A percentile compares a stretch with the other conserved stretches of the same genome.
Evolutionary conservation across 2,888 invertebrate genomes (phyloP).

Genomic region (Alloplasta piceator): DNA sequence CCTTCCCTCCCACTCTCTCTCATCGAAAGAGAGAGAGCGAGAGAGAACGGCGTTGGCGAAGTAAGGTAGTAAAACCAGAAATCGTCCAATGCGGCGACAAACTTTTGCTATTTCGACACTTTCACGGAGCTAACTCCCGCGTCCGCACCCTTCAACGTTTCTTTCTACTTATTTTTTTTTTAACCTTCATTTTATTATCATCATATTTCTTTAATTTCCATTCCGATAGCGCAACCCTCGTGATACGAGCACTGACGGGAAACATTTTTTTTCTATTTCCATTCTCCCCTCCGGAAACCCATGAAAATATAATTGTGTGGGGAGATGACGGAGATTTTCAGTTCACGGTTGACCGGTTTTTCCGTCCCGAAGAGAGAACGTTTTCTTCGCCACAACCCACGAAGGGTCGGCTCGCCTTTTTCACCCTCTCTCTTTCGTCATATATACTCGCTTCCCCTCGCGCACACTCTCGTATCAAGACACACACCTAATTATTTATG

Average conservation of each 20-base stretch:
- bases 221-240: conserved; percentile 12
- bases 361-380: conserved; percentile 1
- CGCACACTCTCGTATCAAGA: conserved; percentile 43
- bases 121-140: conserved; percentile 9
- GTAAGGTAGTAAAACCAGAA: conserved; percentile 59
- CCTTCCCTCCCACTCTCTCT: neutral
- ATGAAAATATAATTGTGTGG: conserved; percentile 55
- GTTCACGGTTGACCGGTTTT: conserved; percentile 31
- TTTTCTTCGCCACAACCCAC: neutral
- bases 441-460: neutral
- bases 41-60: conserved; percentile 1
- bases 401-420: neutral
- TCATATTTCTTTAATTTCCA: conserved; percentile 46
- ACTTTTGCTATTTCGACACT: conserved; percentile 62
- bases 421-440: neutral
- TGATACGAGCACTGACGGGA: neutral
- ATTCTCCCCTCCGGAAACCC: conserved; percentile 14
- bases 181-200: conserved; percentile 20
- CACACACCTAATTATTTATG: conserved; percentile 61
- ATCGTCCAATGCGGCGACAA: conserved; percentile 57
- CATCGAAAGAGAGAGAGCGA: conserved; percentile 28
- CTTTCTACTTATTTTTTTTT: neutral
- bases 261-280: conserved; percentile 14
- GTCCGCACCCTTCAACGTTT: conserved; percentile 11
- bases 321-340: neutral